Percentiles rank a stretch among this genome's conserved stretches.
These are phyloP conservation scores for Nomada fabriciana DNA, from an alignment of 2,888 invertebrate species.

Conservation along the genomic window DNA sequence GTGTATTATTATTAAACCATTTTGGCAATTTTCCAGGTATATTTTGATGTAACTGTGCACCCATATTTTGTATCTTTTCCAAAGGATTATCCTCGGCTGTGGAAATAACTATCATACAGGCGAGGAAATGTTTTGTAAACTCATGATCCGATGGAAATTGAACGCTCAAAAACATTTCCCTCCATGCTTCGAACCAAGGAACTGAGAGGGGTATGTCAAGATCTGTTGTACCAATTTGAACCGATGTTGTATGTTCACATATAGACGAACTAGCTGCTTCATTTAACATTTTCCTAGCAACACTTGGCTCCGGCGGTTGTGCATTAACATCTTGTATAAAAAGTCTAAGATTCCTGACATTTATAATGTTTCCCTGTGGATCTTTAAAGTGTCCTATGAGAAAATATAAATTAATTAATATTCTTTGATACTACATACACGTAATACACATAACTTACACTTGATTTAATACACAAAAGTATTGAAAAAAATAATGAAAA, in stretches of 20 bases:
- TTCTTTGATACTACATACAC: background rate
- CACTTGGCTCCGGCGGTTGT: constrained; percentile 92
- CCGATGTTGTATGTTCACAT: constrained; percentile 86
- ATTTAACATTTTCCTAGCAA: constrained; percentile 93
- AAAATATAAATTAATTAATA: constrained; percentile 2
- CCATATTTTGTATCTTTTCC: constrained; percentile 92
- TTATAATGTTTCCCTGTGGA: constrained; percentile 90
- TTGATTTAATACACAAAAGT: too few species aligned
- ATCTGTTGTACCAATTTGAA: constrained; percentile 86
- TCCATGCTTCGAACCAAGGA: constrained; percentile 98
- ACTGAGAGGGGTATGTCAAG: constrained; percentile 91
- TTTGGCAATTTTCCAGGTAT: constrained; percentile 92
- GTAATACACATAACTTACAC: background rate
- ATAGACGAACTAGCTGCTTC: constrained; percentile 90
- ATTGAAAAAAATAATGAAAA: background rate
- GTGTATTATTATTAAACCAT: constrained; percentile 92
- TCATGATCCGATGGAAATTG: constrained; percentile 98
- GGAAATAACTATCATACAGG: constrained; percentile 92
- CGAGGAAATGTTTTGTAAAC: constrained; percentile 95
- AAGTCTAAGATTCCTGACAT: constrained; percentile 91
- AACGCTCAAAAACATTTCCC: constrained; percentile 94
- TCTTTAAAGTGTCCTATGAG: constrained; percentile 92
- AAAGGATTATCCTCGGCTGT: constrained; percentile 91
- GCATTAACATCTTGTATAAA: constrained; percentile 93
- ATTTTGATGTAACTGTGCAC: constrained; percentile 92